phyloP scores from a whole-genome alignment of 2,888 invertebrate genomes.

The Oegoconia quadripuncta region DNA sequence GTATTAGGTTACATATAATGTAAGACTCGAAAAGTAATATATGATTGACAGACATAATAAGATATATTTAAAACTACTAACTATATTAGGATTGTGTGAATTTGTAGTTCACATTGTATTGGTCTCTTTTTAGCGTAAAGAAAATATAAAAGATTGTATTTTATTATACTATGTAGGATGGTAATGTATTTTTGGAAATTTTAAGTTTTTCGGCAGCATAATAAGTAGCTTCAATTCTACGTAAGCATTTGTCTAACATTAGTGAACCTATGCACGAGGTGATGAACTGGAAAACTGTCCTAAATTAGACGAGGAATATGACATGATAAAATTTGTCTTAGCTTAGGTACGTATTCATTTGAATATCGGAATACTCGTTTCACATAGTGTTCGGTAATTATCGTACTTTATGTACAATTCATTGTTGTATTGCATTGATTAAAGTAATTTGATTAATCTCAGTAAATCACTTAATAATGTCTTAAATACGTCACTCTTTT shows the following conservation, averaged over 20 bases:
- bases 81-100: slow-evolving; percentile 18
- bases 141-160: slow-evolving; percentile 47
- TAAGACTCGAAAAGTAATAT: slow-evolving; percentile 67
- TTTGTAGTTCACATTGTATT: slow-evolving; percentile 35
- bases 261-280: slow-evolving; percentile 19
- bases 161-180: slow-evolving; percentile 48
- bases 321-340: too few species aligned
- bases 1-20: slow-evolving; percentile 65
- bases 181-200: slow-evolving; percentile 58
- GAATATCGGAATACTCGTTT: too few species aligned
- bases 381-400: slow-evolving; percentile 17
- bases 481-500: too few species aligned
- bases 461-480: too few species aligned
- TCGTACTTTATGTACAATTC: too few species aligned
- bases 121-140: slow-evolving; percentile 42
- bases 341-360: too few species aligned
- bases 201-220: slow-evolving; percentile 43
- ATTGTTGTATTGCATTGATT: too few species aligned
- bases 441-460: too few species aligned
- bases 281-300: too few species aligned
- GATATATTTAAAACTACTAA: slow-evolving; percentile 32
- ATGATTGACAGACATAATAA: slow-evolving; percentile 40
- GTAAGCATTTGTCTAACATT: slow-evolving; percentile 37
- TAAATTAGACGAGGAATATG: too few species aligned
- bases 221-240: slow-evolving; percentile 26